A percentile compares a stretch with the other conserved stretches of the same genome.
Evolutionary conservation across 2,113 vertebrate species (phyloP).

Genomic region (Numida meleagris): DNA sequence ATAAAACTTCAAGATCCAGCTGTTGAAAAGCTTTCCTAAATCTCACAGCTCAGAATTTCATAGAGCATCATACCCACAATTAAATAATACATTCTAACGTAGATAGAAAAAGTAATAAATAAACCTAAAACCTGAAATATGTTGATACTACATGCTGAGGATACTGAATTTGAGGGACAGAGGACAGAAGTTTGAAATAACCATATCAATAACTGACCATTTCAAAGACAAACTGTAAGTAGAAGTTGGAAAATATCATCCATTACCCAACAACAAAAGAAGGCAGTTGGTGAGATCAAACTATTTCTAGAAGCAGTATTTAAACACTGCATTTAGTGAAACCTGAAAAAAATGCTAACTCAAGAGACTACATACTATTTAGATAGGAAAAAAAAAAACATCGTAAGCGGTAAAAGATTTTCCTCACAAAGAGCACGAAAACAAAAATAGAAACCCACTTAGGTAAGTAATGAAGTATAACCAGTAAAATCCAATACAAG

Average conservation of each 20-base stretch:
- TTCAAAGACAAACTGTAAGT: slow-evolving; percentile 27
- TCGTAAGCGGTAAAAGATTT: neutral
- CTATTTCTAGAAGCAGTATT: slow-evolving; percentile 55
- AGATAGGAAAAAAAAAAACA: neutral
- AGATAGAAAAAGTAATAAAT: slow-evolving; percentile 11
- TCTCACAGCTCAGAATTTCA: neutral
- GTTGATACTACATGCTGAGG: neutral
- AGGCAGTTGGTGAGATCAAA: slow-evolving; percentile 60
- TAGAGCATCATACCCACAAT: neutral
- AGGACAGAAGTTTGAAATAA: slow-evolving; percentile 39
- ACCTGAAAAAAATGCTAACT: slow-evolving; percentile 55
- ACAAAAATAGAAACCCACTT: slow-evolving; percentile 18
- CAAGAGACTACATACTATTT: neutral
- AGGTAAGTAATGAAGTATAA: neutral
- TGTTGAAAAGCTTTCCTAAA: slow-evolving; percentile 14
- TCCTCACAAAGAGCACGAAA: neutral
- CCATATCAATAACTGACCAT: neutral
- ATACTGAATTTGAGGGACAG: slow-evolving; percentile 1
- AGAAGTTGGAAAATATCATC: neutral
- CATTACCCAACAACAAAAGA: slow-evolving; percentile 4
- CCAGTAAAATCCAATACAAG: neutral
- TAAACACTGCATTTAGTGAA: slow-evolving; percentile 35
- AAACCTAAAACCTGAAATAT: neutral
- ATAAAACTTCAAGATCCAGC: slow-evolving; percentile 31
- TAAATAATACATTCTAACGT: slow-evolving; percentile 13